A percentile compares a stretch with the other conserved stretches of the same genome.
Evolutionary conservation across 2,888 invertebrate species (phyloP).

Genomic region (Eupithecia centaureata): DNA sequence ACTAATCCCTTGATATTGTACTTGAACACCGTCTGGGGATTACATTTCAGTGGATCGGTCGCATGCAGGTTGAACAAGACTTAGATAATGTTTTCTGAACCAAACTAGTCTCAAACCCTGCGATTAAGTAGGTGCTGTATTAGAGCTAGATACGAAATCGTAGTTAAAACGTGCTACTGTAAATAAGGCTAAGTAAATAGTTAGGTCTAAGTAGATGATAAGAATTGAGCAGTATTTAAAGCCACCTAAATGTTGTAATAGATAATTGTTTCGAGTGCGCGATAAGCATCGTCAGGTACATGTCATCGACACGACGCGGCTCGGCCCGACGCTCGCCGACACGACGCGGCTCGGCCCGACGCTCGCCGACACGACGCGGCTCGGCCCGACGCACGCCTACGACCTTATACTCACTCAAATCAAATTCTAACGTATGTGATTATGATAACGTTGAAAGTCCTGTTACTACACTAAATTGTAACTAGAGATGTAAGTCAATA

Average conservation of each 20-base stretch:
- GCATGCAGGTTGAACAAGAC: slow-evolving; percentile 10
- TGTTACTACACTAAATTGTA: slow-evolving; percentile 22
- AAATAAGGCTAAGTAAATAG: slow-evolving; percentile 44
- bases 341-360: too few relatives aligned
- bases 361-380: not conserved
- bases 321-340: too few relatives aligned
- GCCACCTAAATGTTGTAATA: slow-evolving; percentile 39
- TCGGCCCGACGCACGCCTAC: not conserved
- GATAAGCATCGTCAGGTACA: slow-evolving; percentile 9
- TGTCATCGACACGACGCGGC: too few relatives aligned
- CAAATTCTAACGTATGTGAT: slow-evolving; percentile 28
- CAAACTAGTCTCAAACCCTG: slow-evolving; percentile 50
- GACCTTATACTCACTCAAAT: slow-evolving; percentile 14
- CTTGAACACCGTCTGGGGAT: not conserved
- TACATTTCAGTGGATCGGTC: not conserved
- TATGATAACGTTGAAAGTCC: slow-evolving; percentile 15
- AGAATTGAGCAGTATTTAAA: slow-evolving; percentile 55
- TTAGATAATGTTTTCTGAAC: slow-evolving; percentile 13
- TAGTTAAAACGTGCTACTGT: slow-evolving; percentile 40
- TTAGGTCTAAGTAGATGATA: slow-evolving; percentile 40
- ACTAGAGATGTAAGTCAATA: slow-evolving; percentile 30
- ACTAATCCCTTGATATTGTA: not conserved
- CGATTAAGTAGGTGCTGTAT: slow-evolving; percentile 8
- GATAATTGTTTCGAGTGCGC: slow-evolving; percentile 21
- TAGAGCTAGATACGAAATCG: slow-evolving; percentile 22